A percentile compares a stretch with the other conserved stretches of the same genome.
phyloP scores from a whole-genome alignment of 2,113 vertebrate species.

The Channa maculata region DNA sequence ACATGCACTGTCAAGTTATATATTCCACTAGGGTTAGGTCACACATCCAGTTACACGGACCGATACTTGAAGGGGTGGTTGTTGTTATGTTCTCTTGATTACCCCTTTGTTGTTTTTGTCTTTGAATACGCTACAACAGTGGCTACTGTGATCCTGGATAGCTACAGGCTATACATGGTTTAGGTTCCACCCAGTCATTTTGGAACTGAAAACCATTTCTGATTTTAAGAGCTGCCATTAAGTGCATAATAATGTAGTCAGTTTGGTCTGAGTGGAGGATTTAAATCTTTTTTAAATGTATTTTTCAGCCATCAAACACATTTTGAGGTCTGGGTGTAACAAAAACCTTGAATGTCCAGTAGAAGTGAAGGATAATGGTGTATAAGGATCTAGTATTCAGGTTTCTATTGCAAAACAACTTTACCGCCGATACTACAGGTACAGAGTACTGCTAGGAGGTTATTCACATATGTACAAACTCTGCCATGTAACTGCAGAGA shows the following conservation, averaged over 20 bases:
- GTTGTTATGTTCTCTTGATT: constrained; percentile 44
- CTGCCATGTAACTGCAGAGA: constrained; percentile 35
- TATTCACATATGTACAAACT: constrained; percentile 80
- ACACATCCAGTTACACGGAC: constrained; percentile 71
- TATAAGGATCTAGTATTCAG: constrained; percentile 61
- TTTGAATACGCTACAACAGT: constrained; percentile 77
- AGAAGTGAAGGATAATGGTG: constrained; percentile 57
- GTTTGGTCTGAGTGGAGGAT: not conserved
- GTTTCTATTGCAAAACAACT: constrained; percentile 72
- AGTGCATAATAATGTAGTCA: not conserved
- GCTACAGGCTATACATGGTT: constrained; percentile 55
- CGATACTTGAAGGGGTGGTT: constrained; percentile 49
- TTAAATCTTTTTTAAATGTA: not conserved
- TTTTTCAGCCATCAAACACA: constrained; percentile 15
- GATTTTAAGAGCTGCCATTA: constrained; percentile 56
- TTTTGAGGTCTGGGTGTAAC: constrained; percentile 32
- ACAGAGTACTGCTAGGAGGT: constrained; percentile 59
- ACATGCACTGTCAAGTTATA: constrained; percentile 79
- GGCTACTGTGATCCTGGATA: constrained; percentile 71
- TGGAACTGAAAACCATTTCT: not conserved
- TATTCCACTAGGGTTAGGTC: constrained; percentile 67
- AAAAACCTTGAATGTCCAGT: constrained; percentile 50
- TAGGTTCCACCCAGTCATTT: constrained; percentile 18
- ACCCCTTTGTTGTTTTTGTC: constrained; percentile 48
- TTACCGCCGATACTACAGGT: constrained; percentile 68